These are phyloP conservation scores for Ispidina picta DNA, from an alignment of 2,797 vertebrate species.

Conservation along the genomic window DNA sequence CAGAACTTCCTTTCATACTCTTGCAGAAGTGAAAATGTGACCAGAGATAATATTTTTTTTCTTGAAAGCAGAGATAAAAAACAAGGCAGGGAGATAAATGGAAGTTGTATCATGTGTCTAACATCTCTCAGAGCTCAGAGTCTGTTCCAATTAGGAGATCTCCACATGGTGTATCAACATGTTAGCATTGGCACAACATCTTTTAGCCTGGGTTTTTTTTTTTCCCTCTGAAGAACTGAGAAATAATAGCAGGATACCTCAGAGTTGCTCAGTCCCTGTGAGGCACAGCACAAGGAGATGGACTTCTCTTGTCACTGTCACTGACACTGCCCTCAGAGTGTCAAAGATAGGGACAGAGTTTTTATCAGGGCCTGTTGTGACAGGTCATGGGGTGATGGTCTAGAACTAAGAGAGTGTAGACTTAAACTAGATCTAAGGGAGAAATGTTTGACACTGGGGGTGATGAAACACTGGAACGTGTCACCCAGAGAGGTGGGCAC, in stretches of 20 bases:
- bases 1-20: not conserved
- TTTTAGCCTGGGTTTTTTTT: not conserved
- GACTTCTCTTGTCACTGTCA: not conserved
- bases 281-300: not conserved
- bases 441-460: not conserved
- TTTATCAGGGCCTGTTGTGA: not conserved
- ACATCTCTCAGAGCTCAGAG: not conserved
- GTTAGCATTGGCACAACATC: slow-evolving; percentile 1
- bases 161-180: slow-evolving; percentile 21
- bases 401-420: not conserved
- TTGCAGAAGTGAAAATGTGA: slow-evolving; percentile 9
- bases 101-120: not conserved
- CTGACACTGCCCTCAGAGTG: too few species aligned
- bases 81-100: not conserved
- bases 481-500: not conserved
- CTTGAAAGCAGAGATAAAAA: not conserved
- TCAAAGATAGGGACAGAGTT: not conserved
- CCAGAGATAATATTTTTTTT: not conserved
- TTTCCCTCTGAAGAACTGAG: not conserved
- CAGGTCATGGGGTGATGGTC: not conserved
- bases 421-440: not conserved
- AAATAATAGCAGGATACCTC: slow-evolving; percentile 6
- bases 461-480: not conserved
- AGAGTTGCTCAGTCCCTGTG: not conserved
- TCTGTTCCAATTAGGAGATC: slow-evolving; percentile 39